Evolutionary conservation across 2,888 invertebrate genomes (phyloP), one percentile per base, ranked within the genome.

Genomic region (Miltochrista miniata): DNA sequence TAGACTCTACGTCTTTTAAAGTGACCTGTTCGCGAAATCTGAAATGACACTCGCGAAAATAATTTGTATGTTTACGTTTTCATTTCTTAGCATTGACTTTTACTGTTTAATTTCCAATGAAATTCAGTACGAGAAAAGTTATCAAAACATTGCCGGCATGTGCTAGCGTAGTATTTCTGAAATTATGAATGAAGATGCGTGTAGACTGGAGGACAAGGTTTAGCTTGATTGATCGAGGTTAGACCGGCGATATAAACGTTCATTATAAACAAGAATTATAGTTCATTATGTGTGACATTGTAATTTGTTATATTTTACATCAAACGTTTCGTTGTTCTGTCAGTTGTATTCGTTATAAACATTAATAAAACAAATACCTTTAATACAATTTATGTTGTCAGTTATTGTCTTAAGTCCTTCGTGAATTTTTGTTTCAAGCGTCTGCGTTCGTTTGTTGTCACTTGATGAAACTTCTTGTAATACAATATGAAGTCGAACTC

Each of bases 161-260:
- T 13, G 29, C 39, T 24, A 43, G 39, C 14, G 54, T 51, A 37
- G 44, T 45, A 39, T 55, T 45, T 57, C 45, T 39, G 40, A 53
- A 51, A 49, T 64, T 62, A 67, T 69, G 64, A 69, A 69, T 70
- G 70, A 51, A 67, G 43, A 47, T 41, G 31, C 43, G 44, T 47
- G 56, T 65, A 54, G 61, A 54, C 39, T 38, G 24, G 52, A 49
- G 42, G 56, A 61, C 70, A 69, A 70, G 68, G 70, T 51, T 53
- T 48, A 18, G 35, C 13, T 43, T 60, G 68, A 67, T 49, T 54
- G 36, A 67, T 62, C 59, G 68, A 69, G 68, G 68, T n/a, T 60
- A 35, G 14, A 30, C 7, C 43, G 42, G 44, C 14, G 56, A 15
- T 36, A 54, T 57, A 56, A 60, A 56, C 39, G 40, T 40, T 51